Conservation (phyloP, 2,888 invertebrate species). For the Drosophila villosipedis region DNA sequence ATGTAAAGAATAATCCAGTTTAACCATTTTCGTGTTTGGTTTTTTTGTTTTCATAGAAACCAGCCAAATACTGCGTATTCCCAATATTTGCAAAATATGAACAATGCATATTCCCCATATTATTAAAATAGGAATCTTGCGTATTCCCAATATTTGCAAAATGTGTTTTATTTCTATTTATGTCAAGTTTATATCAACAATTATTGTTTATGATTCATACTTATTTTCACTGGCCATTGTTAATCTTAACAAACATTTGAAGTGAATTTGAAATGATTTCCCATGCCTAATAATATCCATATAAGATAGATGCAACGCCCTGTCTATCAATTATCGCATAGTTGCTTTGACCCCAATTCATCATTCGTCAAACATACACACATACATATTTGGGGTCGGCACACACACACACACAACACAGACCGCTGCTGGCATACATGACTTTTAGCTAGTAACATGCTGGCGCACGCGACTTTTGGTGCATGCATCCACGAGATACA, state of each 20-base stretch:
- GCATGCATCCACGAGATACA: constrained; percentile 55
- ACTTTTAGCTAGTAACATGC: constrained; percentile 61
- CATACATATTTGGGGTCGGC: constrained; percentile 13
- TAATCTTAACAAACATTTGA: constrained; percentile 9
- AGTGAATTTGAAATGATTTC: constrained; percentile 19
- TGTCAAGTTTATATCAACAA: neutral
- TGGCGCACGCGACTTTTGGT: constrained; percentile 72
- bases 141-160: neutral
- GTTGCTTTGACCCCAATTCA: constrained; percentile 60
- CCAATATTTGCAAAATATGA: no score
- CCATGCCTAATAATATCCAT: constrained; percentile 7
- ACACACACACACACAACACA: constrained; percentile 3
- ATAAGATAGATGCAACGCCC: neutral
- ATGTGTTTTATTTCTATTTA: neutral
- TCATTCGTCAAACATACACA: constrained; percentile 31
- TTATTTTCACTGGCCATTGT: constrained; percentile 8
- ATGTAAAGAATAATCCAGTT: constrained; percentile 19
- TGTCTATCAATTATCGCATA: constrained; percentile 32
- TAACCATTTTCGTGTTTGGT: neutral
- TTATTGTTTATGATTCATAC: constrained; percentile 1
- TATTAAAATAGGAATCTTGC: neutral
- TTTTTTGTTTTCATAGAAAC: no score
- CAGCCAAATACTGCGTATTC: no score
- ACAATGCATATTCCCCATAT: neutral
- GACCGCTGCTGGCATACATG: constrained; percentile 66